phyloP scores from a whole-genome alignment of 23 tunicate genomes.

The Halocynthia aurantium region DNA sequence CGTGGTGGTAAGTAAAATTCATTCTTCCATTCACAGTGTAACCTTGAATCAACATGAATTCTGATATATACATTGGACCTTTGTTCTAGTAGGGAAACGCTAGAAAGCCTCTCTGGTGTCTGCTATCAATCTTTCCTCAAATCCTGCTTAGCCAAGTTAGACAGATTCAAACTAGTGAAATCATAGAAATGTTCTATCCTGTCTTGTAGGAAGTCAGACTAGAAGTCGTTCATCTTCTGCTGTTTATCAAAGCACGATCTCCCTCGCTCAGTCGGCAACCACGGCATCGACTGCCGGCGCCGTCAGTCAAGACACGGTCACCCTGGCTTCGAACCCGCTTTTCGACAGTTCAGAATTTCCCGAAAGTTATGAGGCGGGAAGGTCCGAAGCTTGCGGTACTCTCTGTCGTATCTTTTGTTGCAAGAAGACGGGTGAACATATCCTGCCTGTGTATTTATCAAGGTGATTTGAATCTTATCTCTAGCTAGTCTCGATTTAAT shows the following conservation, averaged over 20 bases:
- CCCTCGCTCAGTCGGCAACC: too few relatives aligned
- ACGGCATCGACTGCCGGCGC: too few relatives aligned
- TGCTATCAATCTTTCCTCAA: background rate
- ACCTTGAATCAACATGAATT: too few relatives aligned
- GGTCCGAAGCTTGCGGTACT: conserved; percentile 84
- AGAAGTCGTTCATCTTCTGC: too few relatives aligned
- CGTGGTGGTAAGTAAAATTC: conserved; percentile 18
- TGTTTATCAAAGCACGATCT: too few relatives aligned
- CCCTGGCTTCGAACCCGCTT: conserved; percentile 62
- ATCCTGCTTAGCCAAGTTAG: background rate
- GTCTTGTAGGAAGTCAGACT: too few relatives aligned
- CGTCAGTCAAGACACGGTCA: conserved; percentile 26
- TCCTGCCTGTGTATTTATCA: conserved; percentile 68
- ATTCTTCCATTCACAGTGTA: too few relatives aligned
- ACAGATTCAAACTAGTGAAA: too few relatives aligned
- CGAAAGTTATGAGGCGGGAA: conserved; percentile 78
- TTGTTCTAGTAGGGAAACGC: too few relatives aligned
- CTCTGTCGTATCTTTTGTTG: conserved; percentile 77
- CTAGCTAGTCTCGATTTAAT: background rate
- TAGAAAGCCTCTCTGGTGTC: too few relatives aligned
- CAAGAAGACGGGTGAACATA: conserved; percentile 78
- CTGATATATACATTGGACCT: too few relatives aligned
- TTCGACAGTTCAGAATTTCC: conserved; percentile 70
- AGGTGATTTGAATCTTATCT: conserved; percentile 23
- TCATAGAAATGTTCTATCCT: too few relatives aligned